phyloP scores from a whole-genome alignment of 2,797 vertebrate species.

The Liparis tanakae region DNA sequence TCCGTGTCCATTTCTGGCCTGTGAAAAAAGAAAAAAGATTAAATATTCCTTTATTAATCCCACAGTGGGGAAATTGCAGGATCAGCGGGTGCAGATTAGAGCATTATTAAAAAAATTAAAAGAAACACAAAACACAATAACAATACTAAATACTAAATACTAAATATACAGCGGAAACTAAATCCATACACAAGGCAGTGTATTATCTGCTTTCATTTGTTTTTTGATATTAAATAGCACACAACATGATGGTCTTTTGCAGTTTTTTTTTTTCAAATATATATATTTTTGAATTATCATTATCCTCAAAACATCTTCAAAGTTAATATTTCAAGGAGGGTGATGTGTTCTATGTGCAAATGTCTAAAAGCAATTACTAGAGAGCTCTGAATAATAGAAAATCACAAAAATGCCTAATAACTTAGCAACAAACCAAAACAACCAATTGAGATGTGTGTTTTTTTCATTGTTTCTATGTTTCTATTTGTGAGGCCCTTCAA shows the following conservation, averaged over 20 bases:
- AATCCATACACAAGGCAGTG: background rate
- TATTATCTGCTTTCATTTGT: background rate
- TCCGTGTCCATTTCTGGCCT: constrained; percentile 93
- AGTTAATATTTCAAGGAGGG: background rate
- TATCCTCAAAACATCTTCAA: constrained; percentile 6
- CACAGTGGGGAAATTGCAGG: no score
- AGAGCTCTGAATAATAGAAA: constrained; percentile 1
- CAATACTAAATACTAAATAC: no score
- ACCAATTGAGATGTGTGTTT: constrained; percentile 13
- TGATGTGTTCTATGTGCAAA: constrained; percentile 4
- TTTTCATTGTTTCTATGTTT: background rate
- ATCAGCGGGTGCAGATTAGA: no score
- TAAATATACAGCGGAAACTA: background rate
- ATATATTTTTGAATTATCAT: no score
- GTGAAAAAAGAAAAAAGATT: constrained; percentile 25
- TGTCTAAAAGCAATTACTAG: background rate
- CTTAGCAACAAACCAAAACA: constrained; percentile 9
- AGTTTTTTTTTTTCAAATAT: background rate
- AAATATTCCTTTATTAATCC: no score
- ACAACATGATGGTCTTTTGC: background rate
- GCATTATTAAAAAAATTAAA: no score
- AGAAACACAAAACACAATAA: no score
- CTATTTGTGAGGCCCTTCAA: constrained; percentile 6
- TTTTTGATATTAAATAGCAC: background rate
- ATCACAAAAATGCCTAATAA: background rate